Evolutionary conservation across 2,797 vertebrate species (phyloP), one percentile per base, ranked within the genome.

Genomic region (Cossypha polioptera): DNA sequence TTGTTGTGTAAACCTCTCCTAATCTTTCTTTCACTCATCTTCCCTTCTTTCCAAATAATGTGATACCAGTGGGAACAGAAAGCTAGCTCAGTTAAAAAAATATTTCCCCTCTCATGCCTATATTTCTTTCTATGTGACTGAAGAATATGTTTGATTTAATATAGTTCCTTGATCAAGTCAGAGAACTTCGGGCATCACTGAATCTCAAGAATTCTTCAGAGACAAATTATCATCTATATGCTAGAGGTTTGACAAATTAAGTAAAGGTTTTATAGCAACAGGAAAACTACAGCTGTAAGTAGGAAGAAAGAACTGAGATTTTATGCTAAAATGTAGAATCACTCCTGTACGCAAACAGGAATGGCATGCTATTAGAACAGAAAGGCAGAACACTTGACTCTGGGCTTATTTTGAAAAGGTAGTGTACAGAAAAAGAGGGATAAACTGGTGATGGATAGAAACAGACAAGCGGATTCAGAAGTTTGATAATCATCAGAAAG

Each of bases 41-140:
- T 80, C 24, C 11, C 1, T 65, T 86, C 31, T 58, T 89, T 86
- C 35, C 3, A 62, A 55, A 67, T 51, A 5, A 26, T 35, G 8
- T 38, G 10, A 51, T 29, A 35, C 1, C 4, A 55, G 2, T 13
- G 19, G 17, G 19, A 86, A 51, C 7, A 63, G 13, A 50, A 72
- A 80, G 4, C 5, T 47, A 14, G 6, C 45, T 51, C 16, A 69
- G 9, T 48, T 13, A 53, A 31, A 53, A 50, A 53, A 31, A 13
- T 7, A 31, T 58, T 43, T n/a, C 16, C 1, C 4, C 2, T 55
- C 5, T 63, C 8, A 25, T 55, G 4, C 2, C 2, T 55, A 0
- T 58, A 33, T 63, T 66, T 83, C 5, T 71, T 87, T 54, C 45
- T 11, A 6, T 42, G 7, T 50, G 73, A 31, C n/a, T 50, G 47